Evolutionary conservation across 35 echinoderm and acorn worm species (phyloP), one percentile per base, ranked within the genome.

Genomic region (Chiridota heheva): DNA sequence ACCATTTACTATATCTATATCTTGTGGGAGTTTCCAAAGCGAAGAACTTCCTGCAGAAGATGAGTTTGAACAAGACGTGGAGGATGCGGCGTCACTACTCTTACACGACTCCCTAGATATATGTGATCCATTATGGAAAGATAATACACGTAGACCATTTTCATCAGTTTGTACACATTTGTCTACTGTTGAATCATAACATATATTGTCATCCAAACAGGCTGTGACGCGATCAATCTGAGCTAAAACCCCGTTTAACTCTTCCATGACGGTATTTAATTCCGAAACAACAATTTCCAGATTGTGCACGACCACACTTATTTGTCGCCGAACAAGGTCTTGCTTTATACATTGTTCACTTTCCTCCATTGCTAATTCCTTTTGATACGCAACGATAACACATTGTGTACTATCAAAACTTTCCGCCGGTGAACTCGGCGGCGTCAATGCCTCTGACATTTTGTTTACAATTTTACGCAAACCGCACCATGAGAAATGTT

Each of bases 261-360:
- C 75, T 16, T 78, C 42, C 75, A 78, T 78, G 0, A 78, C 75
- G 2, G 58, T 60, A 43, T 78, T 78, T 5, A 78, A 42, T 22
- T 78, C 75, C 15, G 55, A 78, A 27, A 78, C 75, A 36, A 78
- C 75, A 20, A 57, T 27, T 35, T 78, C 75, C 26, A 78, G 53
- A 27, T 78, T 78, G 3, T 43, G 49, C 8, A 78, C 75, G 36
- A 78, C 75, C 0, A 62, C 49, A 31, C 38, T 40, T 1, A 78
- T 61, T 78, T 78, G 75, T 40, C 75, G 30, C 27, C 75, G 53
- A 15, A 78, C 35, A n/a, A n/a, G n/a, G n/a, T n/a, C n/a, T n/a
- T n/a, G n/a, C n/a, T n/a, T n/a, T n/a, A n/a, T n/a, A n/a, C n/a
- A n/a, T n/a, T n/a, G n/a, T n/a, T n/a, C n/a, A n/a, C n/a, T n/a